phyloP scores from a whole-genome alignment of 2,888 invertebrate genomes.

The Philaethria dido region DNA sequence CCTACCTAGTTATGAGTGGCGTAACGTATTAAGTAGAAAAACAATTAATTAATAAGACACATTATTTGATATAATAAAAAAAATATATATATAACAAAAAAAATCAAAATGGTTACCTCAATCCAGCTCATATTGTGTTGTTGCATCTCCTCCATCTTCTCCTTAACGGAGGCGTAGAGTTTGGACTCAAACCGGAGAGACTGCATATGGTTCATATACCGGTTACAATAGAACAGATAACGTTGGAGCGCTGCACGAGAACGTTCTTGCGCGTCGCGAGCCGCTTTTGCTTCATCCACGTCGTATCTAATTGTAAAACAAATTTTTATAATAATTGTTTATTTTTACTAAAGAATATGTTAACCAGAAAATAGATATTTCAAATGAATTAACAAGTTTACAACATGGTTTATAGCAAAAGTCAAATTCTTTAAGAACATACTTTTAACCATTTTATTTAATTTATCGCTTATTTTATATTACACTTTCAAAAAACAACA shows the following conservation, averaged over 20 bases:
- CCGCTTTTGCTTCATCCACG: constrained; percentile 97
- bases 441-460: background rate
- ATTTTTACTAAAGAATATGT: too few species aligned
- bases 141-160: constrained; percentile 99
- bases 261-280: constrained; percentile 97
- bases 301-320: constrained; percentile 85
- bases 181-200: constrained; percentile 98
- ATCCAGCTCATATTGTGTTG: constrained; percentile 99
- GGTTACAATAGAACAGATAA: constrained; percentile 99
- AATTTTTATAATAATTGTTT: background rate
- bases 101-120: constrained; percentile 85
- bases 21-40: too few species aligned
- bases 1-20: too few species aligned
- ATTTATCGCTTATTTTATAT: background rate
- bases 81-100: background rate
- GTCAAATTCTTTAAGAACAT: background rate
- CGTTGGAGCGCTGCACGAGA: constrained; percentile 97
- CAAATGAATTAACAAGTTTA: too few species aligned
- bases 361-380: too few species aligned
- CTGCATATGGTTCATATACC: constrained; percentile 99
- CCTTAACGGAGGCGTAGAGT: constrained; percentile 96
- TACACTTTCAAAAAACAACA: too few species aligned
- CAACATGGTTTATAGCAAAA: too few species aligned
- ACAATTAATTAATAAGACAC: too few species aligned
- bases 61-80: too few species aligned